These are phyloP conservation scores for Streptopelia turtur DNA, from an alignment of 2,797 vertebrate genomes.

Conservation along the genomic window DNA sequence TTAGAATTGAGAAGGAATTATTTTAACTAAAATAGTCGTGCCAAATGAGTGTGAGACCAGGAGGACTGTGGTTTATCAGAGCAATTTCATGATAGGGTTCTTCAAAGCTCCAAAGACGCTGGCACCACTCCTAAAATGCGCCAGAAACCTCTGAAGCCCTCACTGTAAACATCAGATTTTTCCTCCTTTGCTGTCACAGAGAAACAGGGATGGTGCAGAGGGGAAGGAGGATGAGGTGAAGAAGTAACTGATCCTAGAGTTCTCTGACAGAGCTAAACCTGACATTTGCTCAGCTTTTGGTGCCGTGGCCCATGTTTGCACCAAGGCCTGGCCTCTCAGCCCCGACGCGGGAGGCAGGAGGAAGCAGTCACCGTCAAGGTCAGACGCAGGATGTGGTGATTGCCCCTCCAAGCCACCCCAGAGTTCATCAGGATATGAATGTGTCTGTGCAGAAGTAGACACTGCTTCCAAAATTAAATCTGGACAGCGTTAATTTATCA, in stretches of 20 bases:
- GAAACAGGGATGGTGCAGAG: background rate
- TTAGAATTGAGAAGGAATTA: background rate
- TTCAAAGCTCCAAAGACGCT: background rate
- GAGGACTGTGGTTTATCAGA: background rate
- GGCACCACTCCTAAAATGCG: background rate
- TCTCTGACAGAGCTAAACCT: background rate
- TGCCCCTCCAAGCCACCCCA: background rate
- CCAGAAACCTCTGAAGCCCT: background rate
- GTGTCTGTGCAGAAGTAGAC: background rate
- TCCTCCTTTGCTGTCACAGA: background rate
- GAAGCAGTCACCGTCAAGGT: background rate
- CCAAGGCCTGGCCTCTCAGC: background rate
- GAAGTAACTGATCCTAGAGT: background rate
- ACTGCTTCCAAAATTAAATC: slow-evolving; percentile 43
- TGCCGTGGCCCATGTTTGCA: background rate
- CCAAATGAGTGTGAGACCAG: background rate
- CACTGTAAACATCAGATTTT: background rate
- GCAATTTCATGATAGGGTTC: background rate
- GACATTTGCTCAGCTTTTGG: background rate
- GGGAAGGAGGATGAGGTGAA: background rate
- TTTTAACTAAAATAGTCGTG: background rate
- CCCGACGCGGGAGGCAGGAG: background rate
- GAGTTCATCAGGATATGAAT: slow-evolving; percentile 18
- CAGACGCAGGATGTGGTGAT: background rate
- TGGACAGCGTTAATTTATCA: slow-evolving; percentile 52